Percentiles rank a stretch among this genome's conserved stretches.
Conservation (phyloP, 2,797 vertebrate genomes). For the Sciaenops ocellatus region DNA sequence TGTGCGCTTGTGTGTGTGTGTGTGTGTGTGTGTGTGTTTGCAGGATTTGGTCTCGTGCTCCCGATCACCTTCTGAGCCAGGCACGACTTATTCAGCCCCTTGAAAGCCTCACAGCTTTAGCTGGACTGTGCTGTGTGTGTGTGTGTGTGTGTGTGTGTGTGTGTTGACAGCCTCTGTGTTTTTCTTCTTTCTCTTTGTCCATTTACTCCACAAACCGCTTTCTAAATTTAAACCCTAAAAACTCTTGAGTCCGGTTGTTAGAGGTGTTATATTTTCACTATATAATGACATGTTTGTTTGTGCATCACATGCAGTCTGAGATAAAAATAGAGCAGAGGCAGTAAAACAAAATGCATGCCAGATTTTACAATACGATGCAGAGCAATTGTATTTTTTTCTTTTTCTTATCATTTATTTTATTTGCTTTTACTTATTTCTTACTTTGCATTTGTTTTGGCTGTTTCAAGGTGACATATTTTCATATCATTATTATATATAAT, state of each 20-base stretch:
- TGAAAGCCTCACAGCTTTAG: slow-evolving; percentile 15
- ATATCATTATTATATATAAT: no score
- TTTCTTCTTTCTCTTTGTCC: background rate
- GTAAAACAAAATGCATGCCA: background rate
- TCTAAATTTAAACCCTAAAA: slow-evolving; percentile 14
- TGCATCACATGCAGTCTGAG: background rate
- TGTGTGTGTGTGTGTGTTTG: slow-evolving; percentile 7
- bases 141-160: slow-evolving; percentile 22
- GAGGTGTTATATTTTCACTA: slow-evolving; percentile 22
- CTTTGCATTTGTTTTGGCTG: background rate
- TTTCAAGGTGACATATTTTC: background rate
- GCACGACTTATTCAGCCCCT: slow-evolving; percentile 50
- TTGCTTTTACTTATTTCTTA: background rate
- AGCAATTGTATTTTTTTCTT: background rate
- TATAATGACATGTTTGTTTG: slow-evolving; percentile 27
- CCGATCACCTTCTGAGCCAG: slow-evolving; percentile 61
- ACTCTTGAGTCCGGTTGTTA: slow-evolving; percentile 9
- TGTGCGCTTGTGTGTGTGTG: background rate
- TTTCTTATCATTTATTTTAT: no score
- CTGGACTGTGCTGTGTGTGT: slow-evolving; percentile 1
- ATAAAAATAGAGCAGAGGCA: slow-evolving; percentile 15
- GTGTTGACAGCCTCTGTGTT: background rate
- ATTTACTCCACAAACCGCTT: slow-evolving; percentile 4
- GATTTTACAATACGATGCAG: background rate
- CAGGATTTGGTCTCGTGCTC: slow-evolving; percentile 40